Conservation (phyloP, 2,888 invertebrate genomes). For the Dynastes tityus region DNA sequence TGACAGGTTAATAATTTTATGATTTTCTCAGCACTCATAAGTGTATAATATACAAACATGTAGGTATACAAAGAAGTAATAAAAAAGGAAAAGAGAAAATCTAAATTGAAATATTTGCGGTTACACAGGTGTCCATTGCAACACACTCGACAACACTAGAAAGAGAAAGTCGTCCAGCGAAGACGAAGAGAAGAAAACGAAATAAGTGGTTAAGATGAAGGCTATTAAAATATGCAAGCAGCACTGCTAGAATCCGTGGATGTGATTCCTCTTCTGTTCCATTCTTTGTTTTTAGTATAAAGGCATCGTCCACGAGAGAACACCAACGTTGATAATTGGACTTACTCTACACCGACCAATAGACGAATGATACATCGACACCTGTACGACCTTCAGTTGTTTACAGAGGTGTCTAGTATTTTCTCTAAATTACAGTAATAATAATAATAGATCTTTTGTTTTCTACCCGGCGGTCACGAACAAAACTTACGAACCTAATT, state of each 20-base stretch:
- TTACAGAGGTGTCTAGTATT: slow-evolving; percentile 50
- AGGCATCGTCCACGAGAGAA: slow-evolving; percentile 53
- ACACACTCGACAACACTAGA: slow-evolving; percentile 15
- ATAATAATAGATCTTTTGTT: slow-evolving; percentile 47
- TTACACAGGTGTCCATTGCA: slow-evolving; percentile 52
- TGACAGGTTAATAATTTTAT: slow-evolving; percentile 23
- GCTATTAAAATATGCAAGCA: slow-evolving; percentile 45
- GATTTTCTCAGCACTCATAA: not conserved
- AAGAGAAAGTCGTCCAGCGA: not conserved
- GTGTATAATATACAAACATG: not conserved
- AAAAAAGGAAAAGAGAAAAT: slow-evolving; percentile 47
- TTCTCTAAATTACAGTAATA: slow-evolving; percentile 51
- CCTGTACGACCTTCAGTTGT: slow-evolving; percentile 58
- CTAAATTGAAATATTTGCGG: slow-evolving; percentile 55
- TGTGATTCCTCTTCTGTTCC: slow-evolving; percentile 15
- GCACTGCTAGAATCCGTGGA: slow-evolving; percentile 7
- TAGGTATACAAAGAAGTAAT: slow-evolving; percentile 10
- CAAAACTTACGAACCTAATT: slow-evolving; percentile 37
- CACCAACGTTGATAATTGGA: slow-evolving; percentile 65
- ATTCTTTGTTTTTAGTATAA: slow-evolving; percentile 31
- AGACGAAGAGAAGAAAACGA: slow-evolving; percentile 13
- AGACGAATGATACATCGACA: slow-evolving; percentile 60
- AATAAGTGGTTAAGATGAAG: slow-evolving; percentile 26
- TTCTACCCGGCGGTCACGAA: slow-evolving; percentile 21
- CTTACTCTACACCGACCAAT: slow-evolving; percentile 37